Percentiles rank a stretch among this genome's conserved stretches.
Conservation (phyloP, 2,113 vertebrate genomes). For the Psammodynastes pulverulentus region DNA sequence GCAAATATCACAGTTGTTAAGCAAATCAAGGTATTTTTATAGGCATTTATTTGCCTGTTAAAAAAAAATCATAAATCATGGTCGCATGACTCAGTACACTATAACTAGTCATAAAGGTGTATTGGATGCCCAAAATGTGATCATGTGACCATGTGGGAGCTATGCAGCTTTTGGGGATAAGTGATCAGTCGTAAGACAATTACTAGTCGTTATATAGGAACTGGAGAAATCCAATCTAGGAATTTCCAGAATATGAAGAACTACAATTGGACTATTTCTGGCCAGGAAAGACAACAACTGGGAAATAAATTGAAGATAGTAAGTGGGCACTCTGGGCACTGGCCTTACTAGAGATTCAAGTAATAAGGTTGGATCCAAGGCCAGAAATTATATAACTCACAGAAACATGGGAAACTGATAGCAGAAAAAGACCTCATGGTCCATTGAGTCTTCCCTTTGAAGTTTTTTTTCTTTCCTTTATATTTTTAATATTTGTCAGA, state of each 20-base stretch:
- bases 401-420: not conserved
- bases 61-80: not conserved
- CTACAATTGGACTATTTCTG: not conserved
- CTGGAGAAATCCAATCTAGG: not conserved
- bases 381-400: not conserved
- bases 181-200: not conserved
- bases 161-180: not conserved
- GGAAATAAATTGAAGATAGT: not conserved
- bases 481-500: too few relatives aligned
- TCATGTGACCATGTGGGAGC: not conserved
- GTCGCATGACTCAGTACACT: not conserved
- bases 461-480: too few relatives aligned
- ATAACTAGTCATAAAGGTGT: not conserved
- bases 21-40: not conserved
- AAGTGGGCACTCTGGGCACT: not conserved
- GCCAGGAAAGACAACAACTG: not conserved
- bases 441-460: not conserved
- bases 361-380: not conserved
- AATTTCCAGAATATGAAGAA: not conserved
- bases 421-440: not conserved
- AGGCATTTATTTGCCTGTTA: not conserved
- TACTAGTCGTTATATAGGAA: not conserved
- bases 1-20: not conserved
- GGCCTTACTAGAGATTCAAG: not conserved
- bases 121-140: not conserved